These are phyloP conservation scores for Acleris holmiana DNA, from an alignment of 2,888 invertebrate genomes.

Conservation along the genomic window DNA sequence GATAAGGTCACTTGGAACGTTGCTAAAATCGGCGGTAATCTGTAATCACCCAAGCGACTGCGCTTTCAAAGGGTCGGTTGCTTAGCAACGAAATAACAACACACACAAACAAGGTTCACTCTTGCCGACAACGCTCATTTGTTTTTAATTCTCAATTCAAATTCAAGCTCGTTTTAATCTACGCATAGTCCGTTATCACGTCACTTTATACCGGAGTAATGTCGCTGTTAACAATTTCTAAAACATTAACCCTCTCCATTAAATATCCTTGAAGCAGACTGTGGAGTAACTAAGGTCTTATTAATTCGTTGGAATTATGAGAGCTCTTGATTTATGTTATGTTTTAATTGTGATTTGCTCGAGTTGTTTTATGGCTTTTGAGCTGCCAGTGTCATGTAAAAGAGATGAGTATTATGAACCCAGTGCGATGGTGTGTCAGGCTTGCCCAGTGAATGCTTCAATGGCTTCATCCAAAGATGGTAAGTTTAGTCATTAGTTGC, in stretches of 20 bases:
- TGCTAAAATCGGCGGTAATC: background rate
- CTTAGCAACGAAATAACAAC: conserved; percentile 39
- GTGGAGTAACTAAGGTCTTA: conserved; percentile 7
- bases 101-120: conserved; percentile 32
- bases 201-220: conserved; percentile 11
- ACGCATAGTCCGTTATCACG: conserved; percentile 23
- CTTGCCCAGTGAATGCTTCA: conserved; percentile 65
- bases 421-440: conserved; percentile 56
- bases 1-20: background rate
- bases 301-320: conserved; percentile 27
- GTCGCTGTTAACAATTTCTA: conserved; percentile 32
- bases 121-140: conserved; percentile 24
- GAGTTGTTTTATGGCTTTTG: conserved; percentile 44
- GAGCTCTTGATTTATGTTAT: conserved; percentile 2
- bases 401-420: conserved; percentile 65
- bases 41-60: background rate
- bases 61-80: conserved; percentile 29
- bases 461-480: conserved; percentile 65
- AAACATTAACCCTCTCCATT: conserved; percentile 22
- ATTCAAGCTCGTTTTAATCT: conserved; percentile 3
- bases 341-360: conserved; percentile 15
- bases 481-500: conserved; percentile 50
- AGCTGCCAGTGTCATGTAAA: conserved; percentile 57
- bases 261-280: conserved; percentile 21
- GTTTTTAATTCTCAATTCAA: conserved; percentile 35